Percentiles rank a stretch among this genome's conserved stretches.
Conservation (phyloP, 2,888 invertebrate species). For the Eledona agricola region DNA sequence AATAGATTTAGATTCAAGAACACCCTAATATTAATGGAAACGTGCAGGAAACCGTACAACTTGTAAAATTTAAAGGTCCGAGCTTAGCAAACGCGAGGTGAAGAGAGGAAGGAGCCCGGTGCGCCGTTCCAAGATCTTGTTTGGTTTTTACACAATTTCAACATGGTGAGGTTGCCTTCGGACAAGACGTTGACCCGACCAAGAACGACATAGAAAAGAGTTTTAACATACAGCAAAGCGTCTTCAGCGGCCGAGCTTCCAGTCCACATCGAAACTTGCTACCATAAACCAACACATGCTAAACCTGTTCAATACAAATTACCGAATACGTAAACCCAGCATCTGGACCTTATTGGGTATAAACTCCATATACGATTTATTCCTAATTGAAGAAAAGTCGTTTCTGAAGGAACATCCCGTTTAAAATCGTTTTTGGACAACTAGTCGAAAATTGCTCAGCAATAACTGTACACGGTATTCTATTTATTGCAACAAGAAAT, state of each 20-base stretch:
- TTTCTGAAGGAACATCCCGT: no score
- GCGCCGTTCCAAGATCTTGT: slow-evolving; percentile 35
- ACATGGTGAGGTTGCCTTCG: slow-evolving; percentile 47
- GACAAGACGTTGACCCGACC: slow-evolving; percentile 49
- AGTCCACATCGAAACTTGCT: slow-evolving; percentile 25
- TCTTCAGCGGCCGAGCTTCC: slow-evolving; percentile 10
- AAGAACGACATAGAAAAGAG: slow-evolving; percentile 42
- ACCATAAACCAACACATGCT: slow-evolving; percentile 31
- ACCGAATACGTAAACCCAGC: slow-evolving; percentile 28
- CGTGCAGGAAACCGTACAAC: no score
- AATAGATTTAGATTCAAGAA: no score
- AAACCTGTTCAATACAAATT: slow-evolving; percentile 35
- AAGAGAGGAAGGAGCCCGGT: slow-evolving; percentile 23
- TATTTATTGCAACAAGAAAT: slow-evolving; percentile 38
- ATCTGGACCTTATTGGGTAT: slow-evolving; percentile 13
- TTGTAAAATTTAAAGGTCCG: slow-evolving; percentile 23
- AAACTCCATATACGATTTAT: slow-evolving; percentile 7
- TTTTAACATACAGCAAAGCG: slow-evolving; percentile 32
- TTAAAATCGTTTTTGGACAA: no score
- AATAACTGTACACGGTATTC: slow-evolving; percentile 37
- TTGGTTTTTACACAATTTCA: slow-evolving; percentile 52
- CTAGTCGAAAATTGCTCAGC: slow-evolving; percentile 35
- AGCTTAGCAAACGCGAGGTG: slow-evolving; percentile 20
- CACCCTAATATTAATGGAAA: no score
- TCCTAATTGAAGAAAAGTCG: no score